These are phyloP conservation scores for Magallana nippona DNA, from an alignment of 2,888 invertebrate species.

Conservation along the genomic window DNA sequence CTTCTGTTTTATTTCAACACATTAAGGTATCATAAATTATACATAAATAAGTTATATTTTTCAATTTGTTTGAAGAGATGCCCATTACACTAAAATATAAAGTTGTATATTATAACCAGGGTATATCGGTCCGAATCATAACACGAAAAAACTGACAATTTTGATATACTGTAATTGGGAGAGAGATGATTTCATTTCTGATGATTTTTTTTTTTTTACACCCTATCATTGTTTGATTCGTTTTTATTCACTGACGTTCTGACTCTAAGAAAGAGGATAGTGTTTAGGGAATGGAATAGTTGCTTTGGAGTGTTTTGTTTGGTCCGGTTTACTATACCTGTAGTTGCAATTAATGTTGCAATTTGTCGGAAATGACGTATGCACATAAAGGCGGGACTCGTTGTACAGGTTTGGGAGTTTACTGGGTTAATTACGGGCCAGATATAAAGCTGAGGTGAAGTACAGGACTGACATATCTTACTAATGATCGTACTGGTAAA, in stretches of 20 bases:
- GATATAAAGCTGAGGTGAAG: neutral
- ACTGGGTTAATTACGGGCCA: neutral
- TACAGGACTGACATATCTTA: neutral
- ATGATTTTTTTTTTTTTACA: neutral
- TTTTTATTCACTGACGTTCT: too few species aligned
- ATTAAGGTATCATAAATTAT: too few species aligned
- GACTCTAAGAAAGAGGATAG: too few species aligned
- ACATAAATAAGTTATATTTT: neutral
- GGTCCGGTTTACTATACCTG: too few species aligned
- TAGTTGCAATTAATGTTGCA: too few species aligned
- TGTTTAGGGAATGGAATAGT: too few species aligned
- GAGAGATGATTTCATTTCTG: too few species aligned
- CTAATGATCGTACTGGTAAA: neutral
- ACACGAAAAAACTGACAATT: neutral
- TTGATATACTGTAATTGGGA: neutral
- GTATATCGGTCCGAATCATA: neutral
- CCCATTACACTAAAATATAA: neutral
- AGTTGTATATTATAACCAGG: neutral
- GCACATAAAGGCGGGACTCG: too few species aligned
- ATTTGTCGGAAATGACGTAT: too few species aligned
- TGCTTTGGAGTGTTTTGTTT: too few species aligned
- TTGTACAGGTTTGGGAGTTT: neutral
- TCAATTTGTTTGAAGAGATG: neutral
- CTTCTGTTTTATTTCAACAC: too few species aligned
- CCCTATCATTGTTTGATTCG: too few species aligned